Evolutionary conservation across 2,113 vertebrate species (phyloP).

Genomic region (Origma solitaria): DNA sequence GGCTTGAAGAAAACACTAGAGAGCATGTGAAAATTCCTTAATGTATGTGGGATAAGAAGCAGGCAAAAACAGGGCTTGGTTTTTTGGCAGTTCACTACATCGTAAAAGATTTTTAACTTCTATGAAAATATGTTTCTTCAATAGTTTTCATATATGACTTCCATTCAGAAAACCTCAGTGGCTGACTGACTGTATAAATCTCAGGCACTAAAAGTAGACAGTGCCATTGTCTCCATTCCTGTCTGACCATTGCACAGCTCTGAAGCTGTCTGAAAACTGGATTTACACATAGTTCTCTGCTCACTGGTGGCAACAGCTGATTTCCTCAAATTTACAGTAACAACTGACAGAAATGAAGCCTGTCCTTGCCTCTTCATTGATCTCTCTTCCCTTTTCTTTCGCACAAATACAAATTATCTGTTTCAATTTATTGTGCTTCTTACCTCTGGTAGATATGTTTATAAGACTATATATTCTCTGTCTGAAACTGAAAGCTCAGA

Average conservation of each 20-base stretch:
- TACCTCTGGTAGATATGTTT: not conserved
- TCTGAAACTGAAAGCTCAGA: not conserved
- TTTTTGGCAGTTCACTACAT: not conserved
- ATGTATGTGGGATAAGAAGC: accelerated
- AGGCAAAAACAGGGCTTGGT: accelerated
- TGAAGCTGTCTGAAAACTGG: not conserved
- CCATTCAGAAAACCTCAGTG: not conserved
- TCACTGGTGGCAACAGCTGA: not conserved
- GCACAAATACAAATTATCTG: not conserved
- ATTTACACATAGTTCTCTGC: not conserved
- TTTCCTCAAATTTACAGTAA: not conserved
- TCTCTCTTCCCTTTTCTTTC: not conserved
- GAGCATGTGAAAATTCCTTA: not conserved
- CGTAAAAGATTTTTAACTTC: not conserved
- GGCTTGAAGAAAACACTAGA: not conserved
- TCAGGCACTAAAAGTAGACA: not conserved
- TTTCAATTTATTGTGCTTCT: not conserved
- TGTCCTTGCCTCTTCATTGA: not conserved
- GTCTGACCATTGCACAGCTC: not conserved
- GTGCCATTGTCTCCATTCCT: not conserved
- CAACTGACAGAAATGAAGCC: not conserved
- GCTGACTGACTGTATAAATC: not conserved
- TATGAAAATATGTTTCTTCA: not conserved
- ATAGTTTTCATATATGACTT: not conserved
- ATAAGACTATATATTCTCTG: not conserved